Evolutionary conservation across 1,140 invertebrate species (phyloP).

Genomic region (Drosophila suzukii): DNA sequence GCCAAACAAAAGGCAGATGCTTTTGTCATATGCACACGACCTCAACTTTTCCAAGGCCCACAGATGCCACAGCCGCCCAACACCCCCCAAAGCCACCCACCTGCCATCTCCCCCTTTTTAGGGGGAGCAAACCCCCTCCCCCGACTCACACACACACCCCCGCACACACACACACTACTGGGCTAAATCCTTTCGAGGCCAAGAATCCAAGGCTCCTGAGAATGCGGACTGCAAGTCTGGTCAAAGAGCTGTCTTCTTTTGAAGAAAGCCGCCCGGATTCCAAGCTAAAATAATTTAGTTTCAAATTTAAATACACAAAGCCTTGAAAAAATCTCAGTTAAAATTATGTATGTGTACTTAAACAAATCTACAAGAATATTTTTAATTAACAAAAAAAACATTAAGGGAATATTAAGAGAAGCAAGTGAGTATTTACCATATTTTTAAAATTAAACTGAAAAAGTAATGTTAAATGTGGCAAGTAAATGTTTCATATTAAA

Average conservation of each 20-base stretch:
- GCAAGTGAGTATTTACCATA: too few relatives aligned
- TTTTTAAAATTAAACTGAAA: too few relatives aligned
- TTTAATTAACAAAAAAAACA: too few relatives aligned
- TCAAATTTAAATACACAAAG: too few relatives aligned
- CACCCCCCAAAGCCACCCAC: background rate
- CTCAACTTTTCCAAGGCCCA: slow-evolving; percentile 42
- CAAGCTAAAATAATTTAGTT: slow-evolving; percentile 4
- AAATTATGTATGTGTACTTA: too few relatives aligned
- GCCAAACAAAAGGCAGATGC: slow-evolving; percentile 78
- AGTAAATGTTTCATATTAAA: too few relatives aligned
- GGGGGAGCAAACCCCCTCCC: too few relatives aligned
- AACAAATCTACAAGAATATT: too few relatives aligned
- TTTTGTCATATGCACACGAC: slow-evolving; percentile 70
- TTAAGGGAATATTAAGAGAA: too few relatives aligned
- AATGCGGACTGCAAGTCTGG: slow-evolving; percentile 25
- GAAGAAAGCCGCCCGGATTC: background rate
- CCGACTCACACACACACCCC: background rate
- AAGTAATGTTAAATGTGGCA: too few relatives aligned
- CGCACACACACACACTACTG: background rate
- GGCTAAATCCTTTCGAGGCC: slow-evolving; percentile 13
- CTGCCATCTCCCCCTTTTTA: background rate
- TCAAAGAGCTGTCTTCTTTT: slow-evolving; percentile 16
- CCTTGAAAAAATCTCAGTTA: background rate
- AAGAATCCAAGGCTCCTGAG: slow-evolving; percentile 18
- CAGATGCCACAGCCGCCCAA: slow-evolving; percentile 11